These are phyloP conservation scores for Drosophila paramelanica DNA, from an alignment of 2,888 invertebrate species.

Conservation along the genomic window DNA sequence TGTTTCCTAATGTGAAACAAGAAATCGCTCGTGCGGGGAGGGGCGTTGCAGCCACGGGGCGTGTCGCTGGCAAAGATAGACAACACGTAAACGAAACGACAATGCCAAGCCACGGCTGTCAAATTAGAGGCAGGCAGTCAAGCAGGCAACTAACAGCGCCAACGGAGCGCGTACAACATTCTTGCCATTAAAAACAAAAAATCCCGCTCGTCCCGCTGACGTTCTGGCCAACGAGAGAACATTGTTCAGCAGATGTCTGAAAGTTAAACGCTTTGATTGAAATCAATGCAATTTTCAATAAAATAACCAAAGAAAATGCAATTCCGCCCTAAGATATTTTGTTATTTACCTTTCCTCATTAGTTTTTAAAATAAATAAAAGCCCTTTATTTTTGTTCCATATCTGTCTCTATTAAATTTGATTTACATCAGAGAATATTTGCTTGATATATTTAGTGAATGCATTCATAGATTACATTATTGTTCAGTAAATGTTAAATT, in stretches of 20 bases:
- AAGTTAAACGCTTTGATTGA: slow-evolving; percentile 1
- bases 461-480: too few relatives aligned
- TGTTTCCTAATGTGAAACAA: slow-evolving; percentile 72
- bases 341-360: neutral
- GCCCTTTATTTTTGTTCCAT: too few relatives aligned
- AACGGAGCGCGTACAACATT: slow-evolving; percentile 50
- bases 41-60: slow-evolving; percentile 47
- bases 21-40: slow-evolving; percentile 53
- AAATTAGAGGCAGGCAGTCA: slow-evolving; percentile 71
- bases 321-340: too few relatives aligned
- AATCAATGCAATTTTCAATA: neutral
- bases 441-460: too few relatives aligned
- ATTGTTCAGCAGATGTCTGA: slow-evolving; percentile 7
- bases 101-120: slow-evolving; percentile 77
- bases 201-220: neutral
- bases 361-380: neutral
- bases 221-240: neutral
- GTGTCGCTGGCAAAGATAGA: slow-evolving; percentile 70
- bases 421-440: too few relatives aligned
- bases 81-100: slow-evolving; percentile 78
- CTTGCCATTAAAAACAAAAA: slow-evolving; percentile 16
- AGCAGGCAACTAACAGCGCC: slow-evolving; percentile 46
- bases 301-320: too few relatives aligned
- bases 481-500: too few relatives aligned
- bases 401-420: too few relatives aligned